These are phyloP conservation scores for Drosophila repleta DNA, from an alignment of 1,140 invertebrate species.

Conservation along the genomic window DNA sequence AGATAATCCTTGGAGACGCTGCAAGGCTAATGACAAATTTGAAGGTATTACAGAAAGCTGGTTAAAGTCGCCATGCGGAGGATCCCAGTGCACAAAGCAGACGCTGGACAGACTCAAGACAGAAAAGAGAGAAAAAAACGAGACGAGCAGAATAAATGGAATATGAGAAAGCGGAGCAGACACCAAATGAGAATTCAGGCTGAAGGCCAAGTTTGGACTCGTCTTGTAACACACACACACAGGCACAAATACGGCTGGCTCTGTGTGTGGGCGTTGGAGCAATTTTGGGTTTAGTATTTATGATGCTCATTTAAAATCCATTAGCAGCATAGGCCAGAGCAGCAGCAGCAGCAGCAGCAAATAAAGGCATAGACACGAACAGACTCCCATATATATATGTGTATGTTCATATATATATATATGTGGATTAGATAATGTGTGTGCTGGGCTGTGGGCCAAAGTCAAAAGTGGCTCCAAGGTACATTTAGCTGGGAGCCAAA, in stretches of 20 bases:
- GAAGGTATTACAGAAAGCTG: conserved; percentile 36
- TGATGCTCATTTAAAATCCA: conserved; percentile 84
- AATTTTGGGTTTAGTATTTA: conserved; percentile 75
- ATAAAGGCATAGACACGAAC: conserved; percentile 27
- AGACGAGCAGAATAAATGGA: conserved; percentile 65
- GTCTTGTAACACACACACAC: conserved; percentile 1
- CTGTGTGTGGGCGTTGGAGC: conserved; percentile 21
- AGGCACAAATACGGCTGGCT: not conserved
- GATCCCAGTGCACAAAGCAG: not conserved
- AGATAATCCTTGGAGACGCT: conserved; percentile 32
- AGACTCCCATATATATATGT: not conserved
- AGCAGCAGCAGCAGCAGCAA: conserved; percentile 20
- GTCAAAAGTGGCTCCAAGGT: conserved; percentile 68
- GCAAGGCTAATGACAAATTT: conserved; percentile 43
- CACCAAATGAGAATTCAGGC: conserved; percentile 14
- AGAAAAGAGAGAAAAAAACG: not conserved
- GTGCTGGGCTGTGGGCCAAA: conserved; percentile 49
- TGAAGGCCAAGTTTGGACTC: conserved; percentile 23
- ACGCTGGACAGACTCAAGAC: conserved; percentile 39
- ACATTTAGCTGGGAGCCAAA: conserved; percentile 57
- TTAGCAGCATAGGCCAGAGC: conserved; percentile 71
- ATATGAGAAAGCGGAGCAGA: conserved; percentile 40
- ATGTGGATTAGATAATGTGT: conserved; percentile 31
- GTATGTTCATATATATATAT: not conserved
- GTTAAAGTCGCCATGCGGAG: conserved; percentile 19